These are phyloP conservation scores for Hybognathus amarus DNA, from an alignment of 2,797 vertebrate genomes.

Conservation along the genomic window DNA sequence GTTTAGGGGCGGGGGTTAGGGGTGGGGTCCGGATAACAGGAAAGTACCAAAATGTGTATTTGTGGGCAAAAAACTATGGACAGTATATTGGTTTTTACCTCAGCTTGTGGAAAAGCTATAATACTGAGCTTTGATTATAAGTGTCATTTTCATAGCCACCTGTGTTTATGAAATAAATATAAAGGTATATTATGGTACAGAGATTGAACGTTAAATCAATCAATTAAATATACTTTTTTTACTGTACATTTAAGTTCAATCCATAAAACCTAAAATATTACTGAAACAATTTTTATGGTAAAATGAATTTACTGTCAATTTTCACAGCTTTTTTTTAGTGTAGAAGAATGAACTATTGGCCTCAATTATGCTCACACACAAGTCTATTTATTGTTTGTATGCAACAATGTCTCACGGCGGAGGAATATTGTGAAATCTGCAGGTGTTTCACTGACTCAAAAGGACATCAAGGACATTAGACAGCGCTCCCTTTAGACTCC, in stretches of 20 bases:
- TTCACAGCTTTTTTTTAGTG: background rate
- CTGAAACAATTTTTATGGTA: background rate
- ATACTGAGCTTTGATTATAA: background rate
- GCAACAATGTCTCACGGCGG: constrained; percentile 9
- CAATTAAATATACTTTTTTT: background rate
- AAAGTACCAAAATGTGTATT: too few species aligned
- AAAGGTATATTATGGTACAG: too few species aligned
- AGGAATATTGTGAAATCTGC: constrained; percentile 2
- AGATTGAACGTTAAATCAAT: background rate
- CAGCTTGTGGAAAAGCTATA: background rate
- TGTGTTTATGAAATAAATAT: too few species aligned
- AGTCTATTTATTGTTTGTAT: background rate
- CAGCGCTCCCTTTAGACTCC: background rate
- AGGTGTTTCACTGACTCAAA: constrained; percentile 19
- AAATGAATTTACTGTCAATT: background rate
- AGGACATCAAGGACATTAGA: constrained; percentile 17
- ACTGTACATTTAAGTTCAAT: background rate
- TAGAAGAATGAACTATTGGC: background rate
- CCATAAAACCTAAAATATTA: background rate
- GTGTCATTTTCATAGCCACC: too few species aligned
- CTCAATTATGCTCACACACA: background rate
- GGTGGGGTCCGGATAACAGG: too few species aligned
- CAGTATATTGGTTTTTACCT: background rate
- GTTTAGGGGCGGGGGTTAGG: too few species aligned
- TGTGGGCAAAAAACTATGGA: background rate